Percentiles rank a stretch among this genome's conserved stretches.
Conservation (phyloP, 2,888 invertebrate genomes). For the Capitulum mitella region DNA sequence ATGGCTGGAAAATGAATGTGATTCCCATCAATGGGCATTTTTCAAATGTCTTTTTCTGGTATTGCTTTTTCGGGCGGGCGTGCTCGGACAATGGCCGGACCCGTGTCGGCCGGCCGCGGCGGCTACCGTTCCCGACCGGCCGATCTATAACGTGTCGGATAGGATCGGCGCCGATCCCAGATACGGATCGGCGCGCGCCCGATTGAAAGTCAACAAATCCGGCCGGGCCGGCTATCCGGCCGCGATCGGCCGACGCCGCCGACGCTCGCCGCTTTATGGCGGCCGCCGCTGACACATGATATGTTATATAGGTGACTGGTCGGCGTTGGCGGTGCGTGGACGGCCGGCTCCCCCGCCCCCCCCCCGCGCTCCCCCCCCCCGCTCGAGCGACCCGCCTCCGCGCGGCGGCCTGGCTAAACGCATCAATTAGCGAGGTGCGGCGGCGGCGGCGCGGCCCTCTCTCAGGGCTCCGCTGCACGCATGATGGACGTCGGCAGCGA, state of each 20-base stretch:
- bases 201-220: conserved; percentile 23
- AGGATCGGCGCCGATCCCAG: not conserved
- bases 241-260: not conserved
- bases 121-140: conserved; percentile 3
- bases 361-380: not conserved
- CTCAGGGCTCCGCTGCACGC: too few relatives aligned
- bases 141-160: conserved; percentile 16
- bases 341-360: not conserved
- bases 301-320: not conserved
- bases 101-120: not conserved
- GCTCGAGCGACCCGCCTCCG: too few relatives aligned
- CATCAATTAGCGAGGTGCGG: not conserved
- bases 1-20: conserved; percentile 21
- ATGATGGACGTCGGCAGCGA: not conserved
- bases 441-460: not conserved
- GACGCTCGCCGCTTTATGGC: not conserved
- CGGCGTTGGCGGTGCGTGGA: too few relatives aligned
- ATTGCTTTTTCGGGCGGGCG: not conserved
- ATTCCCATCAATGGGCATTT: conserved; percentile 13
- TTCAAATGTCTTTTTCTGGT: conserved; percentile 24
- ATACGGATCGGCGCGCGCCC: conserved; percentile 14
- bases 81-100: not conserved
- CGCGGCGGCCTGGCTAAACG: too few relatives aligned
- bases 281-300: not conserved
- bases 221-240: not conserved